Conservation (phyloP, 2,113 vertebrate species). For the Eptesicus fuscus region DNA sequence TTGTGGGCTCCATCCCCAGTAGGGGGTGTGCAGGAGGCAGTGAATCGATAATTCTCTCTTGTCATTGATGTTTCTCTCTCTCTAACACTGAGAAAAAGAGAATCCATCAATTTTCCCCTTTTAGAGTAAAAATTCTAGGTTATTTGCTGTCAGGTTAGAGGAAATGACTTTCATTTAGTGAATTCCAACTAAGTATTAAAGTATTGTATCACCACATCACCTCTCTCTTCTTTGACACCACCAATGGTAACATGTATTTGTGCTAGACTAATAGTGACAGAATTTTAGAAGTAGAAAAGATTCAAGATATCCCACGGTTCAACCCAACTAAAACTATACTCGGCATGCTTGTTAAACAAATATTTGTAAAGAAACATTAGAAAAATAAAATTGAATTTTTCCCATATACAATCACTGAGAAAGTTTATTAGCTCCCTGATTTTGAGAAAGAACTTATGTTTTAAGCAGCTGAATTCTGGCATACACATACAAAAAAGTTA, state of each 20-base stretch:
- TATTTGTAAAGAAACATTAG: neutral
- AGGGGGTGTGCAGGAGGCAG: too few relatives aligned
- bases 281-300: slow-evolving; percentile 18
- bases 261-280: neutral
- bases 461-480: neutral
- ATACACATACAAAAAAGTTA: neutral
- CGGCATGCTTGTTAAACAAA: neutral
- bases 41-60: too few relatives aligned
- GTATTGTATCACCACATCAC: neutral
- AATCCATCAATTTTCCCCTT: neutral
- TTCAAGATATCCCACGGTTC: neutral
- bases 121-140: neutral
- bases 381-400: neutral
- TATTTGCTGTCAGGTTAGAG: neutral
- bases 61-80: too few relatives aligned
- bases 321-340: neutral
- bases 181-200: slow-evolving; percentile 15
- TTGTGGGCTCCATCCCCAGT: too few relatives aligned
- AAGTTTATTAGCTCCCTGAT: neutral
- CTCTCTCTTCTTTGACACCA: neutral
- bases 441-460: slow-evolving; percentile 3
- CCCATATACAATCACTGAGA: neutral
- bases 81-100: neutral
- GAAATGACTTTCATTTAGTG: neutral
- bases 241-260: neutral